These are phyloP conservation scores for Limnephilus rhombicus DNA, from an alignment of 2,888 invertebrate genomes.

Conservation along the genomic window DNA sequence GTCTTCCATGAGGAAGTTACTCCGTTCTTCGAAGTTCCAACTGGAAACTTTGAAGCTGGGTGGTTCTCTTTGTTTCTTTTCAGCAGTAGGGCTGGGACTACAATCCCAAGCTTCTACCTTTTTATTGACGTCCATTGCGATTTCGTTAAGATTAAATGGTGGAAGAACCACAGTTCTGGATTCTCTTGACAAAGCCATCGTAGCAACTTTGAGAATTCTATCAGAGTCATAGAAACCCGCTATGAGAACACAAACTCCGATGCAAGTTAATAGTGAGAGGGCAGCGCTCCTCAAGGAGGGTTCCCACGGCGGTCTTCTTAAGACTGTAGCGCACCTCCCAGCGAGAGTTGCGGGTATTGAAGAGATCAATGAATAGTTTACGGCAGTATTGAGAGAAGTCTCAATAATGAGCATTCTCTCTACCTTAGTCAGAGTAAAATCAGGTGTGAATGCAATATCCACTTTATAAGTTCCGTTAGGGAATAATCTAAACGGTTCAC, in stretches of 20 bases:
- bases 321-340: constrained; percentile 86
- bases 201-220: constrained; percentile 79
- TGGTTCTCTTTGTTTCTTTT: constrained; percentile 66
- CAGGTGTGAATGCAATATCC: constrained; percentile 92
- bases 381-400: constrained; percentile 79
- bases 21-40: constrained; percentile 67
- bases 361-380: constrained; percentile 85
- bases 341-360: constrained; percentile 73
- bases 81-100: constrained; percentile 59
- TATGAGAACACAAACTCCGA: constrained; percentile 76
- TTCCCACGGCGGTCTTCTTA: constrained; percentile 80
- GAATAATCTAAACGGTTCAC: constrained; percentile 82
- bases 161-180: constrained; percentile 74
- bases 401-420: constrained; percentile 80
- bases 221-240: constrained; percentile 86
- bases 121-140: constrained; percentile 67
- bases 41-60: constrained; percentile 59
- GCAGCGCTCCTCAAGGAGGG: constrained; percentile 76
- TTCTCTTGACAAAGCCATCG: constrained; percentile 75
- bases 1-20: constrained; percentile 63
- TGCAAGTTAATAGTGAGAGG: constrained; percentile 66
- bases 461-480: constrained; percentile 87
- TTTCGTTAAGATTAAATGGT: constrained; percentile 80
- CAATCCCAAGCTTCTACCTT: constrained; percentile 65
- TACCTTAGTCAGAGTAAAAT: constrained; percentile 88